Percentiles rank a stretch among this genome's conserved stretches.
Evolutionary conservation across 2,113 vertebrate genomes (phyloP).

Genomic region (Tautogolabrus adspersus): DNA sequence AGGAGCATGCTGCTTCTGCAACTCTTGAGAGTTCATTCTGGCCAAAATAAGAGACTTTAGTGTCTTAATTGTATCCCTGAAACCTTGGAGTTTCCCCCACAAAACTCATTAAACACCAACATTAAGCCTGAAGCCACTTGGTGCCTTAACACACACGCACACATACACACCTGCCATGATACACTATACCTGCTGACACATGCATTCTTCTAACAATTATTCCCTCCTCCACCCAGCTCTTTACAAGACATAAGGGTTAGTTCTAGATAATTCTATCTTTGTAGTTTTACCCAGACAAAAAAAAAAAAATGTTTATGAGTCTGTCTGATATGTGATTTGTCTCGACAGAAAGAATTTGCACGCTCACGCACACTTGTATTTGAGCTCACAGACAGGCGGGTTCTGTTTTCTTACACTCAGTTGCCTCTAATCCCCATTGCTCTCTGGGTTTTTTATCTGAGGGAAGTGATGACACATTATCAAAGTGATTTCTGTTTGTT

Average conservation of each 20-base stretch:
- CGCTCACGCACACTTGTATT: not conserved
- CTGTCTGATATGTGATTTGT: slow-evolving; percentile 50
- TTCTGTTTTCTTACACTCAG: slow-evolving; percentile 27
- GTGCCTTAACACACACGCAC: not conserved
- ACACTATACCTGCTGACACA: slow-evolving; percentile 59
- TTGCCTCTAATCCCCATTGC: slow-evolving; percentile 27
- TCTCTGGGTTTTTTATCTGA: slow-evolving; percentile 13
- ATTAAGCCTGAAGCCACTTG: slow-evolving; percentile 35
- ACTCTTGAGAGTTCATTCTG: slow-evolving; percentile 40
- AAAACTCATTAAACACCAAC: slow-evolving; percentile 66
- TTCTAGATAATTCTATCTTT: slow-evolving; percentile 48
- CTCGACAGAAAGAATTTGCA: slow-evolving; percentile 32
- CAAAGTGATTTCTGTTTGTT: slow-evolving; percentile 69
- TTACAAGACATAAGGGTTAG: slow-evolving; percentile 2
- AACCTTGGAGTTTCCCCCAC: slow-evolving; percentile 47
- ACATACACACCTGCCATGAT: slow-evolving; percentile 54
- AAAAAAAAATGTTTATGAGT: slow-evolving; percentile 38
- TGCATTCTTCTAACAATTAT: slow-evolving; percentile 64
- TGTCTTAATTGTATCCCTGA: slow-evolving; percentile 41
- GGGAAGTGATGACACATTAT: slow-evolving; percentile 68
- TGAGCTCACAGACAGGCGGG: slow-evolving; percentile 30
- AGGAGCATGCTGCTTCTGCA: slow-evolving; percentile 44
- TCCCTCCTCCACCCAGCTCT: slow-evolving; percentile 37
- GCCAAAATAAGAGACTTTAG: slow-evolving; percentile 40
- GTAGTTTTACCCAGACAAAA: slow-evolving; percentile 35